Conservation (phyloP, 2,888 invertebrate genomes). For the Tipula confusa region DNA sequence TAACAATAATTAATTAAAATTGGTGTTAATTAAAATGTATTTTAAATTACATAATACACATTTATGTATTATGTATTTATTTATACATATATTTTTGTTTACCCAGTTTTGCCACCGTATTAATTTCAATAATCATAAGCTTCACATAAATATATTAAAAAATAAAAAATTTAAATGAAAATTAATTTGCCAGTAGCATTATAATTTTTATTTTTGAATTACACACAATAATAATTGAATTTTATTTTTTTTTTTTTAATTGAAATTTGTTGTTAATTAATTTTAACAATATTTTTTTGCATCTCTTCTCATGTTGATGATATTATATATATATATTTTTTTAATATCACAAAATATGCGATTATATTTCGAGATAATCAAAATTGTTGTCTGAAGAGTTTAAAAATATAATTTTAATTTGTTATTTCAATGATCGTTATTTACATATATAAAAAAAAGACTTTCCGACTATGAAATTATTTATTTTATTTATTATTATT, state of each 20-base stretch:
- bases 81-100: neutral
- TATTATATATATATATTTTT: neutral
- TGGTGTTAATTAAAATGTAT: neutral
- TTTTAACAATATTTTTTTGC: neutral
- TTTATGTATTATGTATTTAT: neutral
- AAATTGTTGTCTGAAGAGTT: neutral
- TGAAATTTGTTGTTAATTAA: constrained; percentile 25
- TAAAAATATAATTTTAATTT: neutral
- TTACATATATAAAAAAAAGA: neutral
- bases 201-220: constrained; percentile 3
- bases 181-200: constrained; percentile 25
- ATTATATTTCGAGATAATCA: neutral
- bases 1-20: neutral
- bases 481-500: neutral
- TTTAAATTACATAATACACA: neutral
- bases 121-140: constrained; percentile 3
- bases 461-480: neutral
- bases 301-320: too few species aligned
- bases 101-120: neutral
- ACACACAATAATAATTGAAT: neutral
- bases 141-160: neutral
- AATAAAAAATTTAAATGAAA: neutral
- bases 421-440: neutral
- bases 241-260: neutral
- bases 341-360: neutral